Base-by-base conservation (phyloP, 37 sponge, comb jelly and placozoan genomes). In the Cliona cf. orientalis region DNA sequence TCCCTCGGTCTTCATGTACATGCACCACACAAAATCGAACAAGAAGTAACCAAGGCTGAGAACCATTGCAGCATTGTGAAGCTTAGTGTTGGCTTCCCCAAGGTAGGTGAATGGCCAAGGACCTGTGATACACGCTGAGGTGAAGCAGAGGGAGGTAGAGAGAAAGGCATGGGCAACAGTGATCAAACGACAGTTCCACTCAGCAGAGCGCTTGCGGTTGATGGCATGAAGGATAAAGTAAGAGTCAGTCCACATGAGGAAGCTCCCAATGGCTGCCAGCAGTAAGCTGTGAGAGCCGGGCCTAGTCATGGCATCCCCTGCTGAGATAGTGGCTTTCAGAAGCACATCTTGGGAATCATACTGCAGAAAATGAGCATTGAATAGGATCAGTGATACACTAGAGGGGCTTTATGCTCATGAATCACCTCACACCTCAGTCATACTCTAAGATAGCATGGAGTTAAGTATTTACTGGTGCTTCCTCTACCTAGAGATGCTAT, bases 1-100 rank as follows among this genome's bases (percentile, higher is more conserved):
- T 7, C 86, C 83, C 63, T 97, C 97, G 0, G 87, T 80, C 60
- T 60, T 66, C 80, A 91, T 88, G 84, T 81, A 84, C 28, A 93
- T 23, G 66, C 94, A 89, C 97, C 97, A 97, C 26, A 63, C 1
- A 39, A 97, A 83, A 68, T 97, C 97, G 69, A 97, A 97, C 12
- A 93, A 4, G 73, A 97, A 97, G 79, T 93, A 97, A 0, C 94
- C 97, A 42, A 93, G 69, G 56, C 92, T 93, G 37, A 93, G 78
- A 23, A 89, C 25, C 56, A 97, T 72, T 14, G 88, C 76, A 2
- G 67, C 72, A 32, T 58, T 84, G 59, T 96, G 97, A 6, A 88
- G 56, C 6, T 62, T 14, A 9, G 75, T 93, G 69, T 58, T 90
- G n/a, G 77, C 83, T 45, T 80, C 66, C 14, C 80, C 94, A 0